A percentile compares a stretch with the other conserved stretches of the same genome.
Conservation (phyloP, 1,140 invertebrate genomes). For the Drosophila pachea region DNA sequence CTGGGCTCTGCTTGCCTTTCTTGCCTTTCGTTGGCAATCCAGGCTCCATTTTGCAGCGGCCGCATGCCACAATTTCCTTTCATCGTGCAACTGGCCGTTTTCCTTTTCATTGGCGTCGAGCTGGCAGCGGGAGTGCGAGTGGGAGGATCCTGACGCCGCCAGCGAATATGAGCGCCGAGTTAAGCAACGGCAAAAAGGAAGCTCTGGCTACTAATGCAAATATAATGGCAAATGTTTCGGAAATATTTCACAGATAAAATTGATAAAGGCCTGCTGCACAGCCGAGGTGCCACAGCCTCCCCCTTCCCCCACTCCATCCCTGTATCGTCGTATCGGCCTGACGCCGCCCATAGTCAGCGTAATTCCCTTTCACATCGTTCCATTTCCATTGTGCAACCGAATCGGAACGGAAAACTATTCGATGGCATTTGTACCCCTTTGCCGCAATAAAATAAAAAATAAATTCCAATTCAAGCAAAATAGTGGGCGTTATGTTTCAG, state of each 20-base stretch:
- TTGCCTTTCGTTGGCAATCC: background rate
- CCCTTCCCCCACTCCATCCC: background rate
- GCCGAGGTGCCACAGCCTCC: background rate
- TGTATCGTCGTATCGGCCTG: too few species aligned
- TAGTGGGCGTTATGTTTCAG: slow-evolving; percentile 1
- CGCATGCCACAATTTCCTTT: slow-evolving; percentile 1
- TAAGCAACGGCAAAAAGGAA: slow-evolving; percentile 47
- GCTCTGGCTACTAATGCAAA: slow-evolving; percentile 73
- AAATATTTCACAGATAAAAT: slow-evolving; percentile 77
- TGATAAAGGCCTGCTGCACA: slow-evolving; percentile 55
- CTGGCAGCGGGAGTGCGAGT: slow-evolving; percentile 46
- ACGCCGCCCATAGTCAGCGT: background rate
- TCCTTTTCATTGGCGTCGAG: slow-evolving; percentile 67
- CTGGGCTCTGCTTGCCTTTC: slow-evolving; percentile 7
- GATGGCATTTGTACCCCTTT: slow-evolving; percentile 36
- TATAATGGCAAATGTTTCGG: slow-evolving; percentile 77
- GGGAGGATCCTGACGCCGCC: slow-evolving; percentile 28
- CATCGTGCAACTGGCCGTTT: slow-evolving; percentile 35
- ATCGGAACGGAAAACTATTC: slow-evolving; percentile 67
- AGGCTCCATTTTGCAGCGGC: background rate
- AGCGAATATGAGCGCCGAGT: slow-evolving; percentile 27
- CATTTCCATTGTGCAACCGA: slow-evolving; percentile 43
- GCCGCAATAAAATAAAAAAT: slow-evolving; percentile 18
- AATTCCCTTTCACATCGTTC: slow-evolving; percentile 23
- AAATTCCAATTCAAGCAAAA: background rate